A percentile compares a stretch with the other conserved stretches of the same genome.
Evolutionary conservation across 1,140 invertebrate species (phyloP).

Genomic region (Battus philenor): DNA sequence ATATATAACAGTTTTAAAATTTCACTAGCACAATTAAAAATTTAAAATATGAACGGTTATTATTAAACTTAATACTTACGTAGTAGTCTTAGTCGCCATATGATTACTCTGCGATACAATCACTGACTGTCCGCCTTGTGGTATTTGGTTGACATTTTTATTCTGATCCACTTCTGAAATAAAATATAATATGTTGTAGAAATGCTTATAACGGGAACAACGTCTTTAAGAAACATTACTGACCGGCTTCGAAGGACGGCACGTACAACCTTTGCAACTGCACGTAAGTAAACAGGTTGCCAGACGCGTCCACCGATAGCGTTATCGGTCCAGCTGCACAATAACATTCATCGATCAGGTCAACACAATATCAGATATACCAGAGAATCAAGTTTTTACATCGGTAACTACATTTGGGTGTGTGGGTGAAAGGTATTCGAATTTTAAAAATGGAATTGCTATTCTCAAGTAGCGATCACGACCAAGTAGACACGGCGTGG

Average conservation of each 20-base stretch:
- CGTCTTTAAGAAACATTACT: conserved; percentile 13
- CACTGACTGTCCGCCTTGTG: conserved; percentile 55
- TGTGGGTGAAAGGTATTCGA: no score
- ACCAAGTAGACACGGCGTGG: no score
- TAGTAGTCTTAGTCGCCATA: conserved; percentile 27
- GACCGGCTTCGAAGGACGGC: conserved; percentile 51
- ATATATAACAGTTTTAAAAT: no score
- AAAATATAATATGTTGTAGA: conserved; percentile 11
- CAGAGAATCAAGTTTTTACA: no score
- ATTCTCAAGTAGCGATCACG: no score
- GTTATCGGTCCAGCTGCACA: conserved; percentile 44
- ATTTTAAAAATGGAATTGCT: no score
- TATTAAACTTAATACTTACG: conserved; percentile 42
- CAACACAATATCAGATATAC: no score
- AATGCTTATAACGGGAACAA: background rate
- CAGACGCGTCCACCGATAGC: conserved; percentile 59
- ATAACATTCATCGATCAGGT: background rate
- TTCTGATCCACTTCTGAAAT: conserved; percentile 39
- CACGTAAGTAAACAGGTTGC: conserved; percentile 61
- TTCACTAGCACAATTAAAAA: no score
- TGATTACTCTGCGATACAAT: conserved; percentile 68
- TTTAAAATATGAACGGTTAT: no score
- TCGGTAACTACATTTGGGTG: no score
- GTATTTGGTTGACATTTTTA: conserved; percentile 26
- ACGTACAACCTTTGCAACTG: conserved; percentile 62